These are phyloP conservation scores for Hyperoplus immaculatus DNA, from an alignment of 2,797 vertebrate species.

Conservation along the genomic window DNA sequence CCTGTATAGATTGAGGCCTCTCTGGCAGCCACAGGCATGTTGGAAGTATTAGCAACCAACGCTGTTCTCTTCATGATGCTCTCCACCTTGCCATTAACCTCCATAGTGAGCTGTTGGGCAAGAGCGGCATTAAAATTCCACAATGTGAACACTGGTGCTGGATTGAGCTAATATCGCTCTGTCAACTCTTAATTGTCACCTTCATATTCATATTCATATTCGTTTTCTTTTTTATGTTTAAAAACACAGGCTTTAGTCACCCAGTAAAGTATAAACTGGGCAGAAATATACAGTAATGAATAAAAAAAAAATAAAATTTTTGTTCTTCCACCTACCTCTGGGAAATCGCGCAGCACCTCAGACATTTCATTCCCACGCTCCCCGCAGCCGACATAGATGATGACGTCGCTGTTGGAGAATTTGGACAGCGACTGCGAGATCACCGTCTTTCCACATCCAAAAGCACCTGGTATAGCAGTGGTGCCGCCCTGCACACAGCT, in stretches of 20 bases:
- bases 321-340: slow-evolving; percentile 76
- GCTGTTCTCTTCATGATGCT: slow-evolving; percentile 99
- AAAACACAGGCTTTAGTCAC: too few relatives aligned
- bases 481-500: slow-evolving; percentile 99
- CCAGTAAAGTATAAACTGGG: neutral
- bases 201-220: neutral
- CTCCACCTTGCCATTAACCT: slow-evolving; percentile 96
- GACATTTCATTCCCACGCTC: slow-evolving; percentile 99
- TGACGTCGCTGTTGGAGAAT: slow-evolving; percentile 99
- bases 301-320: neutral
- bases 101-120: slow-evolving; percentile 93
- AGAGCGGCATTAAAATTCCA: slow-evolving; percentile 17
- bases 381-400: slow-evolving; percentile 97
- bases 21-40: slow-evolving; percentile 99
- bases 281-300: neutral
- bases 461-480: slow-evolving; percentile 97
- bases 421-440: slow-evolving; percentile 99
- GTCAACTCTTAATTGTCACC: too few relatives aligned
- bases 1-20: slow-evolving; percentile 99
- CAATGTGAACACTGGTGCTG: neutral
- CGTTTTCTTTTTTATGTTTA: neutral
- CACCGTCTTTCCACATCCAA: slow-evolving; percentile 99
- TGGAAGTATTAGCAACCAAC: slow-evolving; percentile 98
- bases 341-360: slow-evolving; percentile 95
- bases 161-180: neutral